phyloP scores from a whole-genome alignment of 2,797 vertebrate species.

The Odontamblyopus lacepedii region DNA sequence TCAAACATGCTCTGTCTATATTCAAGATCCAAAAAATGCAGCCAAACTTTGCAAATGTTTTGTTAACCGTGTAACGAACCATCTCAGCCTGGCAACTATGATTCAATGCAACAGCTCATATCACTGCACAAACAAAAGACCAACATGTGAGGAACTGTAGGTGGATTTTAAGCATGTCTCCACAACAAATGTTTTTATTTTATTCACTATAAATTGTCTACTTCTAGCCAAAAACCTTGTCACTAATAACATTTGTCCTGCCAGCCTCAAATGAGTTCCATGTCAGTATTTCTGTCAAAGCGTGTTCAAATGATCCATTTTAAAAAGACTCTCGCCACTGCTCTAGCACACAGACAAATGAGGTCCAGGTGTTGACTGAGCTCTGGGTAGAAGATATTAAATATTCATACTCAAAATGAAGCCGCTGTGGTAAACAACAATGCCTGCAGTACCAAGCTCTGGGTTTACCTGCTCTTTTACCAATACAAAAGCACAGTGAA shows the following conservation, averaged over 20 bases:
- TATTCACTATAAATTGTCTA: not conserved
- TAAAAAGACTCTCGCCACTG: not conserved
- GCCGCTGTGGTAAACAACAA: conserved; percentile 6
- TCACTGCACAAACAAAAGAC: not conserved
- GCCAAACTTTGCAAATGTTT: not conserved
- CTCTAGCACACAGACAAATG: conserved; percentile 12
- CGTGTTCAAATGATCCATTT: conserved; percentile 1
- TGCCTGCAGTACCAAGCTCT: not conserved
- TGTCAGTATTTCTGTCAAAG: not conserved
- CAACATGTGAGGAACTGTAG: not conserved
- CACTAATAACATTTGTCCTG: conserved; percentile 2
- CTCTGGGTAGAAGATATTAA: conserved; percentile 6
- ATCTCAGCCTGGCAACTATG: not conserved
- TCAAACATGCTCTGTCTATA: not conserved
- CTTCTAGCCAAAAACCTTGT: not conserved
- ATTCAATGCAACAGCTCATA: not conserved
- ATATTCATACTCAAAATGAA: conserved; percentile 18
- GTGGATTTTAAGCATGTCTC: not conserved
- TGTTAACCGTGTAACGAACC: not conserved
- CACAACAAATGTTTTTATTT: not conserved
- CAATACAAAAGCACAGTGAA: not conserved
- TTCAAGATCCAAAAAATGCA: not conserved
- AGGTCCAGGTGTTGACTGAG: conserved; percentile 29
- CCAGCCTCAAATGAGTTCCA: not conserved
- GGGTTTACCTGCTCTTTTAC: not conserved